Conservation (phyloP, 2,113 vertebrate genomes). For the Alethe castanea region DNA sequence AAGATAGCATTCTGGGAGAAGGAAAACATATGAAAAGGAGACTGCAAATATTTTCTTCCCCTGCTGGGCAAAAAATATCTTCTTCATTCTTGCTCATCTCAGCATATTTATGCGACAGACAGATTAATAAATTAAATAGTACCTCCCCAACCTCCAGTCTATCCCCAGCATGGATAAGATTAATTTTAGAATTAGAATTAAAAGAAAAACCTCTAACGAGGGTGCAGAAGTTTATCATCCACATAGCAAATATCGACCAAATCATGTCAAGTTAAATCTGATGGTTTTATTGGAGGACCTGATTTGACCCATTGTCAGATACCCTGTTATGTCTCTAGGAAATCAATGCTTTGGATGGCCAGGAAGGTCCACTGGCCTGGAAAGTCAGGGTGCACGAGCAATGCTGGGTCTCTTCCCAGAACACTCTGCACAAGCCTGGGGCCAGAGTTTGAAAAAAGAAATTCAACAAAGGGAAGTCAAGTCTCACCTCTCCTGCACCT, state of each 20-base stretch:
- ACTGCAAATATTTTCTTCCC: background rate
- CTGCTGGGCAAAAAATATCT: background rate
- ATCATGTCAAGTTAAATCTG: background rate
- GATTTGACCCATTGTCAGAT: background rate
- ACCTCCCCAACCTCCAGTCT: background rate
- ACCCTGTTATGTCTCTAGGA: background rate
- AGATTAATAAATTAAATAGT: background rate
- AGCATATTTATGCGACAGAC: background rate
- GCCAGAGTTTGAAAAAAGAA: background rate
- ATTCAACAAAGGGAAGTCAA: background rate
- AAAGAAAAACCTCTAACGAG: background rate
- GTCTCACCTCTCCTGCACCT: background rate
- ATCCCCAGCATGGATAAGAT: background rate
- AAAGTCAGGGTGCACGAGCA: background rate
- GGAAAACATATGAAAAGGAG: background rate
- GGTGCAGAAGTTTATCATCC: background rate
- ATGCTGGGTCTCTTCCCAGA: background rate
- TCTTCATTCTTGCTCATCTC: background rate
- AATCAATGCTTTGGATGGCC: background rate
- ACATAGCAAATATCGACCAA: background rate
- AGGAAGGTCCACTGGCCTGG: background rate
- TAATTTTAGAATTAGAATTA: background rate
- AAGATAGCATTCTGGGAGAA: background rate
- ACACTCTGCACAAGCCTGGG: rapidly evolving
- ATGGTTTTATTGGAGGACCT: background rate